Base-by-base conservation (phyloP, 2,888 invertebrate genomes). In the Plebejus melissa region DNA sequence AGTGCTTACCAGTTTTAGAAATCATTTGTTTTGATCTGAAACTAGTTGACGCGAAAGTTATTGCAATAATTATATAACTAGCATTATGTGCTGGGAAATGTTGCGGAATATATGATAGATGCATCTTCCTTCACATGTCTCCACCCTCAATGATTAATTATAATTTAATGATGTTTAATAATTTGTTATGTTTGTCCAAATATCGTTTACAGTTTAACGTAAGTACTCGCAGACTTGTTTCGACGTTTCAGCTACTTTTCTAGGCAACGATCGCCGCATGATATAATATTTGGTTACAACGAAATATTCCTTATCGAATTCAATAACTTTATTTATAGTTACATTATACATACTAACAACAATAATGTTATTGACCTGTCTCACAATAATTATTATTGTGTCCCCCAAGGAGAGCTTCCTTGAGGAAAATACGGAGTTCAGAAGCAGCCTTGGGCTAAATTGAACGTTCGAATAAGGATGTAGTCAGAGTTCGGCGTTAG, bases 11-110 rank as follows among this genome's bases (percentile, higher is more conserved):
- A 11, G 46, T 46, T 46, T 71, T 71, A 46, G 70, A 41, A 46
- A 46, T 71, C 46, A 46, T 46, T 41, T 71, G 46, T 71, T 41
- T 22, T 46, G n/a, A 13, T 46, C 70, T 71, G 32, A 65, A 32
- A 4, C 32, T 32, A 32, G 32, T 32, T 1, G 28, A 32, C 13
- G 32, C 32, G 65, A 65, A 65, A 65, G 65, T 65, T 32, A 65
- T 32, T 65, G 32, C 65, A 65, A 32, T 60, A 28, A 28, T 11
- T 28, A 4, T 28, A 28, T 60, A 65, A 65, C 65, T 65, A 16
- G 32, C 13, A 32, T 32, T 65, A 32, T 65, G 13, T 65, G 32
- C 1, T 11, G 58, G 22, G 7, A 2, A 22, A 58, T 22, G 22
- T 58, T 22, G 58, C 16, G 54, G 54, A 54, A 54, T 16, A 54